A percentile compares a stretch with the other conserved stretches of the same genome.
These are phyloP conservation scores for Pseudomyrmex sp. DNA, from an alignment of 1,140 invertebrate species.

Conservation along the genomic window DNA sequence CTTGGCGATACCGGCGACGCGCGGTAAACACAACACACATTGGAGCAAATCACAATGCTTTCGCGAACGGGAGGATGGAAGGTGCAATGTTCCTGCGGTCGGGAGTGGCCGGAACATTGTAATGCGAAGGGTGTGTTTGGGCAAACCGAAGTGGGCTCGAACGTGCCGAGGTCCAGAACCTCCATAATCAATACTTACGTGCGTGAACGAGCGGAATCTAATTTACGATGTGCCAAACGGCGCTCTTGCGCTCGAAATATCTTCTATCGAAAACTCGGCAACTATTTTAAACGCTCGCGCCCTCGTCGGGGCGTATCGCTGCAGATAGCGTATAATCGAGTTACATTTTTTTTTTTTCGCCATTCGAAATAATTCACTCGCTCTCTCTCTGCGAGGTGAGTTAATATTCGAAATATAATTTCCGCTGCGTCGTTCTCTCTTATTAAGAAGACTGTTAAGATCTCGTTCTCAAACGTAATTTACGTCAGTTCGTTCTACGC, in stretches of 20 bases:
- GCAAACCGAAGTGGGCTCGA: conserved; percentile 49
- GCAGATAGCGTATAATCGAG: conserved; percentile 20
- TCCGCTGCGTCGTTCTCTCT: background rate
- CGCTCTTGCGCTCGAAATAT: conserved; percentile 27
- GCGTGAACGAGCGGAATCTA: conserved; percentile 55
- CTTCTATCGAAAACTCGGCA: conserved; percentile 43
- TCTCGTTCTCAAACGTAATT: no score
- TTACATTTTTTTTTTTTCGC: conserved; percentile 45
- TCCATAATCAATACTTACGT: conserved; percentile 59
- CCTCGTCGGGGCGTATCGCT: background rate
- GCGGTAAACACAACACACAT: conserved; percentile 18
- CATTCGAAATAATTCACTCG: conserved; percentile 41
- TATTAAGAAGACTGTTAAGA: no score
- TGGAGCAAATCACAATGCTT: conserved; percentile 46
- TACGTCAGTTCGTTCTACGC: no score
- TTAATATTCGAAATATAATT: conserved; percentile 5
- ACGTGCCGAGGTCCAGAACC: background rate
- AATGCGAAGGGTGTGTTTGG: conserved; percentile 55
- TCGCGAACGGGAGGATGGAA: conserved; percentile 10
- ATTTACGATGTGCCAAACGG: conserved; percentile 55
- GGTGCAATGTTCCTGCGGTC: conserved; percentile 12
- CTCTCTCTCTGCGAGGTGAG: background rate
- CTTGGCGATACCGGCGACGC: background rate
- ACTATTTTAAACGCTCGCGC: conserved; percentile 47
- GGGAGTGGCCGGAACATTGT: conserved; percentile 48